Evolutionary conservation across 2,113 vertebrate species (phyloP).

Genomic region (Melanerpes formicivorus): DNA sequence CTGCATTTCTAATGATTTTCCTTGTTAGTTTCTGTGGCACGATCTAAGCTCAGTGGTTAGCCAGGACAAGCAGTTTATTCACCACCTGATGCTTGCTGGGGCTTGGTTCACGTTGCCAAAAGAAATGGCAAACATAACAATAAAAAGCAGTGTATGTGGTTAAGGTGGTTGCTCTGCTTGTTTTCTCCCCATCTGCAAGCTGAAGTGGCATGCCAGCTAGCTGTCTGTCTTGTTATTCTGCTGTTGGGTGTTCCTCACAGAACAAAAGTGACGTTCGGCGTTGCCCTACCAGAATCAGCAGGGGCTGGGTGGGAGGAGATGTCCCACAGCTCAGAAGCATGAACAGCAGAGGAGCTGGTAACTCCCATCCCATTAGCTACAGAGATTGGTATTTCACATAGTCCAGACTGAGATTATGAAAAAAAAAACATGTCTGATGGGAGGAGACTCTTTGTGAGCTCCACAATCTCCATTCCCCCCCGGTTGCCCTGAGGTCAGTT

Average conservation of each 20-base stretch:
- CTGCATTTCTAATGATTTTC: background rate
- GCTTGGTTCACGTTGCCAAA: background rate
- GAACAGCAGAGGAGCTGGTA: background rate
- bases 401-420: background rate
- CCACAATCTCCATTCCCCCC: background rate
- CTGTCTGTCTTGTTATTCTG: background rate
- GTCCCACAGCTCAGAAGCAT: background rate
- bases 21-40: background rate
- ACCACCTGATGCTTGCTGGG: background rate
- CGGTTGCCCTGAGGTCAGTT: background rate
- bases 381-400: background rate
- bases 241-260: background rate
- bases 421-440: background rate
- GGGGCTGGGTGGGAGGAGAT: background rate
- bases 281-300: background rate
- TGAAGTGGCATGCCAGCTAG: rapidly evolving
- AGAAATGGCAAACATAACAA: background rate
- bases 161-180: background rate
- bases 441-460: background rate
- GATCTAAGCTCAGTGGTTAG: background rate
- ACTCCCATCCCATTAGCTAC: background rate
- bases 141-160: background rate
- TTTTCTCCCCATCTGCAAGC: background rate
- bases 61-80: background rate
- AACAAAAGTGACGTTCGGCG: background rate